Percentiles rank a stretch among this genome's conserved stretches.
phyloP scores from a whole-genome alignment of 2,797 vertebrate genomes.

The Loris lydekkerianus region DNA sequence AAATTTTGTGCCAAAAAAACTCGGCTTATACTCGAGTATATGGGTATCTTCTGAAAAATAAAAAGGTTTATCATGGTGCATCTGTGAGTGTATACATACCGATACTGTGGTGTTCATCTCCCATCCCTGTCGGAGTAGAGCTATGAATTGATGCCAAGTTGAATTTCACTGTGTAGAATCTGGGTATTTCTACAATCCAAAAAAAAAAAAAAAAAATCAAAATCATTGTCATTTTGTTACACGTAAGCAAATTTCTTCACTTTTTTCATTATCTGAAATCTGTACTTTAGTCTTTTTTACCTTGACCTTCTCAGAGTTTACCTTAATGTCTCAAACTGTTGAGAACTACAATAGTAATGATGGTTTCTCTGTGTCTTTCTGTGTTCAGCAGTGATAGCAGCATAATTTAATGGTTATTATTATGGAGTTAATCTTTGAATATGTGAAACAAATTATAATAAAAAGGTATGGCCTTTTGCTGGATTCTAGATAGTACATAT shows the following conservation, averaged over 20 bases:
- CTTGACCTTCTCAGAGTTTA: not conserved
- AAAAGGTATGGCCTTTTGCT: not conserved
- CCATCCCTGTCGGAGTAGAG: not conserved
- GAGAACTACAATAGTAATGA: not conserved
- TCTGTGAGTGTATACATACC: not conserved
- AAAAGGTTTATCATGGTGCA: not conserved
- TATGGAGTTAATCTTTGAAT: not conserved
- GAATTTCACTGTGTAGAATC: not conserved
- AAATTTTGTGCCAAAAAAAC: too few species aligned
- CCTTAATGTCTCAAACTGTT: not conserved
- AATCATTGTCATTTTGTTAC: not conserved
- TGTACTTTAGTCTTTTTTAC: not conserved
- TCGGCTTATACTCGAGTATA: too few species aligned
- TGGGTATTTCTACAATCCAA: not conserved
- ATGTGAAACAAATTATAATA: constrained; percentile 2
- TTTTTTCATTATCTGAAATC: not conserved
- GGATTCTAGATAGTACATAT: not conserved
- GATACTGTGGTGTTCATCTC: not conserved
- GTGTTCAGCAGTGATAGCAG: not conserved
- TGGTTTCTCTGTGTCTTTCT: not conserved
- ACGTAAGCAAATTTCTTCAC: not conserved
- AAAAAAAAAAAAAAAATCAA: not conserved
- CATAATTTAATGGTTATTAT: not conserved
- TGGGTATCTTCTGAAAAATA: not conserved
- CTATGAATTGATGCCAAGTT: constrained; percentile 1